A percentile compares a stretch with the other conserved stretches of the same genome.
These are phyloP conservation scores for Noctilio leporinus DNA, from an alignment of 2,113 vertebrate species.

Conservation along the genomic window DNA sequence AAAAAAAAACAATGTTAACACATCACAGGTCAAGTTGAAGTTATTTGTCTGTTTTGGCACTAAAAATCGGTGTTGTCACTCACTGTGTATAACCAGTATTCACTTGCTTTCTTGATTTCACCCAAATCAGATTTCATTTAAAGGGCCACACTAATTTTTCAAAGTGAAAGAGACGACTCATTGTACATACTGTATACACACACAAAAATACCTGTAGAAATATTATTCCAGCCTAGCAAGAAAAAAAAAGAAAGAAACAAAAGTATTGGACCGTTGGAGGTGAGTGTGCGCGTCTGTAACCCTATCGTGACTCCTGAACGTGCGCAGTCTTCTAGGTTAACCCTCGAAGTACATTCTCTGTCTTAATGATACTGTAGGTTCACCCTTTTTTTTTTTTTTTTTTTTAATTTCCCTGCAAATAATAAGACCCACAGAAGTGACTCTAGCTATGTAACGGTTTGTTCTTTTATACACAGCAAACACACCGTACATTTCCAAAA, in stretches of 20 bases:
- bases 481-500: conserved; percentile 83
- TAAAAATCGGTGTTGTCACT: conserved; percentile 78
- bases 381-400: conserved; percentile 76
- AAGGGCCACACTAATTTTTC: conserved; percentile 81
- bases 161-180: conserved; percentile 80
- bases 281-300: conserved; percentile 86
- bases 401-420: conserved; percentile 80
- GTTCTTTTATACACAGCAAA: conserved; percentile 84
- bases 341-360: conserved; percentile 82
- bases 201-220: conserved; percentile 84
- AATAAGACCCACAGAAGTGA: conserved; percentile 83
- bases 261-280: conserved; percentile 83
- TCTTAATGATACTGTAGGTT: conserved; percentile 83
- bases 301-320: conserved; percentile 83
- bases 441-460: conserved; percentile 82
- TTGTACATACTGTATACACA: conserved; percentile 92
- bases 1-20: conserved; percentile 66
- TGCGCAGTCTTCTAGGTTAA: conserved; percentile 86
- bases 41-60: conserved; percentile 81
- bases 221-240: conserved; percentile 87
- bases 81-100: conserved; percentile 84
- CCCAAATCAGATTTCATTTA: conserved; percentile 81
- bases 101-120: conserved; percentile 81
- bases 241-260: conserved; percentile 77
- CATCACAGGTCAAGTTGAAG: conserved; percentile 79